phyloP scores from a whole-genome alignment of 2,113 vertebrate species.

The Gasterosteus aculeatus region DNA sequence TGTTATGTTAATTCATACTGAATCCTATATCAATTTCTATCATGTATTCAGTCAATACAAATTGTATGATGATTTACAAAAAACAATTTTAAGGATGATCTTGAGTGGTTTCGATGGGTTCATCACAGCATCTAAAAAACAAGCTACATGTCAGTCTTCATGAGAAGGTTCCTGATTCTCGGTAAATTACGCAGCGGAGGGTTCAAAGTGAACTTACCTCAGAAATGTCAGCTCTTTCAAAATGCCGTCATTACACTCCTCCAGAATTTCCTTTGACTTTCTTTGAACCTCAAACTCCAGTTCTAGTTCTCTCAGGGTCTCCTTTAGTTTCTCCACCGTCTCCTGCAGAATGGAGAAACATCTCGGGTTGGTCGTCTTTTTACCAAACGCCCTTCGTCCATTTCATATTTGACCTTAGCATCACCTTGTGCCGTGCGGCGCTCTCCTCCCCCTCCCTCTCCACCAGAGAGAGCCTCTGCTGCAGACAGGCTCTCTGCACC shows the following conservation, averaged over 20 bases:
- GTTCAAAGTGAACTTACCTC: conserved; percentile 74
- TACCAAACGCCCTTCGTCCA: neutral
- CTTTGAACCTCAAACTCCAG: conserved; percentile 84
- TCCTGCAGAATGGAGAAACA: conserved; percentile 76
- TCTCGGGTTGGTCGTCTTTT: neutral
- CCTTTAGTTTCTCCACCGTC: conserved; percentile 84
- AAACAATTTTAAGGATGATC: conserved; percentile 18
- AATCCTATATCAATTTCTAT: neutral
- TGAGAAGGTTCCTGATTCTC: neutral
- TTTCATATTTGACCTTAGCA: neutral
- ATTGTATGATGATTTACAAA: neutral
- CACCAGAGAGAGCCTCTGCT: conserved; percentile 84
- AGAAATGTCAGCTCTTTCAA: conserved; percentile 84
- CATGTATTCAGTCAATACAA: neutral
- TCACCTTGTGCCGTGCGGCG: conserved; percentile 82
- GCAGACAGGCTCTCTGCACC: conserved; percentile 83
- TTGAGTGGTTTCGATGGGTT: conserved; percentile 30
- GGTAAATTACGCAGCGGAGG: neutral
- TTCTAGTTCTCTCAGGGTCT: conserved; percentile 82
- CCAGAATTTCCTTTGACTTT: conserved; percentile 83
- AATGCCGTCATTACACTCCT: conserved; percentile 82
- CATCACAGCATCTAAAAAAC: conserved; percentile 54
- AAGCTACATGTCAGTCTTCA: neutral
- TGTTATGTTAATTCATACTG: neutral
- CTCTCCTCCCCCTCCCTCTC: conserved; percentile 84